Percentiles rank a stretch among this genome's conserved stretches.
Conservation (phyloP, 2,888 invertebrate species). For the Coleophora flavipennella region DNA sequence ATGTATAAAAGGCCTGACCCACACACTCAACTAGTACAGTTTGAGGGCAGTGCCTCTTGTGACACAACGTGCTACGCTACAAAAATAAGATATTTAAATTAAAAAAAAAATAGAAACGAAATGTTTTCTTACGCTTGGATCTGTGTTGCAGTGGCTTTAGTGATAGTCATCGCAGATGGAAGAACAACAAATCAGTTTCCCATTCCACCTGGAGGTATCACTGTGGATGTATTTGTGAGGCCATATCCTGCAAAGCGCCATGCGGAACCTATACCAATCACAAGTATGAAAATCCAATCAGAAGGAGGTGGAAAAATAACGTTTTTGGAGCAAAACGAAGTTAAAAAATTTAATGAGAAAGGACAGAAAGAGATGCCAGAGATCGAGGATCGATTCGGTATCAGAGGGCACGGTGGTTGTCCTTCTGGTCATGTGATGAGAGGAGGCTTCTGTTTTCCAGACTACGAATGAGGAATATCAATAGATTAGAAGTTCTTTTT, state of each 20-base stretch:
- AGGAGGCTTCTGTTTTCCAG: constrained; percentile 25
- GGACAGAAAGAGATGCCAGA: constrained; percentile 6
- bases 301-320: constrained; percentile 5
- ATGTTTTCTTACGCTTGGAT: constrained; percentile 16
- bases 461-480: constrained; percentile 13
- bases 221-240: constrained; percentile 19
- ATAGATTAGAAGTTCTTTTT: too few relatives aligned
- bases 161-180: constrained; percentile 17
- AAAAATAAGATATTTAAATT: background rate
- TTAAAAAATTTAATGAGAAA: background rate
- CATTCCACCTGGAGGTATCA: constrained; percentile 18
- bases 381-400: constrained; percentile 17
- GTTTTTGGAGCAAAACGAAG: constrained; percentile 7
- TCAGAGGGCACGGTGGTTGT: constrained; percentile 18
- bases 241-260: constrained; percentile 9
- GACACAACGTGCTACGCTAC: too few relatives aligned
- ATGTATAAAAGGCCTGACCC: too few relatives aligned
- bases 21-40: too few relatives aligned
- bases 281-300: constrained; percentile 15
- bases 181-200: constrained; percentile 12
- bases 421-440: constrained; percentile 20
- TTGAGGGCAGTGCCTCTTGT: too few relatives aligned
- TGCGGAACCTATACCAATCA: constrained; percentile 4
- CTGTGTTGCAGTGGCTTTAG: constrained; percentile 15
- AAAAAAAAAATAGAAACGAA: constrained; percentile 3